Conservation (phyloP, 2,888 invertebrate genomes). For the Acanthosepion esculentum region DNA sequence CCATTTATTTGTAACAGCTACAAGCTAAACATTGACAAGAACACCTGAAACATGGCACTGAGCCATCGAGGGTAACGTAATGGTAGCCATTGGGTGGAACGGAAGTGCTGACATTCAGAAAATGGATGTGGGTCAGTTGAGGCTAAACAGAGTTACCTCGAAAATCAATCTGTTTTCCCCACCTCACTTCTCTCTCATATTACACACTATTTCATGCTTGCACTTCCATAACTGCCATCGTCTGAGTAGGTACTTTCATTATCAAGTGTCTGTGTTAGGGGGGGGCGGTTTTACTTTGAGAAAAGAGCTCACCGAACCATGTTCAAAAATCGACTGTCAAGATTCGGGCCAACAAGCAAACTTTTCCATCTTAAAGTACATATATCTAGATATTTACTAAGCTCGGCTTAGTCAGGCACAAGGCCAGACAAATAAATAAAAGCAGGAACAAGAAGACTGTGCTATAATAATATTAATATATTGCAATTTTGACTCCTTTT, state of each 20-base stretch:
- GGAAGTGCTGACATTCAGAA: not conserved
- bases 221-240: not conserved
- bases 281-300: no score
- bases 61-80: not conserved
- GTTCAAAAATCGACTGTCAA: not conserved
- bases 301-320: not conserved
- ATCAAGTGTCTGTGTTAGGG: no score
- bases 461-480: no score
- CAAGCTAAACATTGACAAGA: not conserved
- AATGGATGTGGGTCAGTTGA: not conserved
- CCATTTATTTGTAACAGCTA: not conserved
- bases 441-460: no score
- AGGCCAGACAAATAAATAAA: no score
- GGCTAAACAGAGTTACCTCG: not conserved
- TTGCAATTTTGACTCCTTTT: no score
- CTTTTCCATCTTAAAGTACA: not conserved
- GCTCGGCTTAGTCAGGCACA: no score
- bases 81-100: not conserved
- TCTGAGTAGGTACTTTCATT: not conserved
- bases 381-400: no score
- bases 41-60: not conserved
- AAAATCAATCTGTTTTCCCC: not conserved
- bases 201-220: no score
- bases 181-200: no score
- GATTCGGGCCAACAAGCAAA: constrained; percentile 14